These are phyloP conservation scores for Leptinotarsa texana DNA, from an alignment of 1,140 invertebrate species.

Conservation along the genomic window DNA sequence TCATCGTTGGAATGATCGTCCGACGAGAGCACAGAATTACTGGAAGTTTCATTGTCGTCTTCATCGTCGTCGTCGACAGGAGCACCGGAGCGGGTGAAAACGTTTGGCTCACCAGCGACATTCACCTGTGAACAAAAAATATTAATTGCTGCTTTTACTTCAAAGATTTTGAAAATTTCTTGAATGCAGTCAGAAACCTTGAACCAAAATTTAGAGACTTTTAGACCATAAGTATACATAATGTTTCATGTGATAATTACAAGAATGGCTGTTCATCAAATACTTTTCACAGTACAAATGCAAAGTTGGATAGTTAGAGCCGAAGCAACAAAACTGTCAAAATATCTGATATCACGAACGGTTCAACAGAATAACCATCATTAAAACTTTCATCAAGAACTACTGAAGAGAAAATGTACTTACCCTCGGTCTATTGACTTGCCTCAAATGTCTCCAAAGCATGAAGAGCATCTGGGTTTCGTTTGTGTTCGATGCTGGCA, in stretches of 20 bases:
- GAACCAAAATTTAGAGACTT: too few species aligned
- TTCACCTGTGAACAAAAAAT: background rate
- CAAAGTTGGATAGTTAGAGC: too few species aligned
- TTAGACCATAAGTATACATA: too few species aligned
- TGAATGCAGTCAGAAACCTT: too few species aligned
- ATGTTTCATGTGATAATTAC: too few species aligned
- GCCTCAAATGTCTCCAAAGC: constrained; percentile 49
- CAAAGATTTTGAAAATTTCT: background rate
- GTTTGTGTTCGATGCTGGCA: constrained; percentile 19
- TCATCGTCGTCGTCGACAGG: background rate
- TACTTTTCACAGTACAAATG: too few species aligned
- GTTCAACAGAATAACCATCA: too few species aligned
- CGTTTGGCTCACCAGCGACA: background rate
- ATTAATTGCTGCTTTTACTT: background rate
- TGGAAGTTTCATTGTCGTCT: constrained; percentile 5
- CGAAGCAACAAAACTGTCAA: too few species aligned
- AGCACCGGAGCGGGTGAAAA: background rate
- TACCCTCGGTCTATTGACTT: constrained; percentile 10
- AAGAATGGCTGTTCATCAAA: too few species aligned
- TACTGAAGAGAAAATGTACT: background rate
- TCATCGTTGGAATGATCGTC: background rate
- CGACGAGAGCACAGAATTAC: background rate
- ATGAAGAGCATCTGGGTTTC: constrained; percentile 49
- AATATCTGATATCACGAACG: too few species aligned
- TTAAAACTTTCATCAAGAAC: too few species aligned